phyloP scores from a whole-genome alignment of 2,797 vertebrate genomes.

The Uromys caudimaculatus region DNA sequence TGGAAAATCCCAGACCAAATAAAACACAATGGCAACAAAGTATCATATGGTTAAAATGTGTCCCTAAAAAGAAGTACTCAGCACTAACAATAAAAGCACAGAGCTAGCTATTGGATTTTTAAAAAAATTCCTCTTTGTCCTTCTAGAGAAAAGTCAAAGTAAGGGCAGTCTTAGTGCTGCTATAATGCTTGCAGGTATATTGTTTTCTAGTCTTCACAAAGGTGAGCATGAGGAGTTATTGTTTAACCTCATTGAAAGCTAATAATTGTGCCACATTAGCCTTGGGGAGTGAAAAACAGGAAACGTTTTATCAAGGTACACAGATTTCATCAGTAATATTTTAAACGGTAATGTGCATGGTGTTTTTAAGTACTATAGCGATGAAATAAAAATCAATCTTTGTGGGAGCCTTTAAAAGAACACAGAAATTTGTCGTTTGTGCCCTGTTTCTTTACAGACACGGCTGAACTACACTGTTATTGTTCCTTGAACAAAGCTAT shows the following conservation, averaged over 20 bases:
- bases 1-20: not conserved
- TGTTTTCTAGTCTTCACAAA: conserved; percentile 80
- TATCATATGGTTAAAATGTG: not conserved
- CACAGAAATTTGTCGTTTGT: not conserved
- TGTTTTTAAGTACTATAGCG: conserved; percentile 65
- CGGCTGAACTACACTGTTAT: not conserved
- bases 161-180: conserved; percentile 34
- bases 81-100: conserved; percentile 7
- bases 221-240: conserved; percentile 69
- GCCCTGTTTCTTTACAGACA: not conserved
- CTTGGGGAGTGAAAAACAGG: conserved; percentile 77
- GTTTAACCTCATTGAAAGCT: conserved; percentile 80
- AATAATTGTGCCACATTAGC: conserved; percentile 71
- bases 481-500: conserved; percentile 1
- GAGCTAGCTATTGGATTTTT: conserved; percentile 4
- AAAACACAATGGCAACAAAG: not conserved
- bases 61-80: not conserved
- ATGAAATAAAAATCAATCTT: conserved; percentile 42
- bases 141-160: conserved; percentile 26
- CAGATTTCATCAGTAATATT: conserved; percentile 72
- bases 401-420: conserved; percentile 35
- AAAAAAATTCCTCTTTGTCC: not conserved
- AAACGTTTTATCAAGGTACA: conserved; percentile 65
- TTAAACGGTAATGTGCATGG: conserved; percentile 70
- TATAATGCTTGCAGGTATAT: conserved; percentile 59